Evolutionary conservation across 2,797 vertebrate genomes (phyloP).

Genomic region (Enteromius anoplus): DNA sequence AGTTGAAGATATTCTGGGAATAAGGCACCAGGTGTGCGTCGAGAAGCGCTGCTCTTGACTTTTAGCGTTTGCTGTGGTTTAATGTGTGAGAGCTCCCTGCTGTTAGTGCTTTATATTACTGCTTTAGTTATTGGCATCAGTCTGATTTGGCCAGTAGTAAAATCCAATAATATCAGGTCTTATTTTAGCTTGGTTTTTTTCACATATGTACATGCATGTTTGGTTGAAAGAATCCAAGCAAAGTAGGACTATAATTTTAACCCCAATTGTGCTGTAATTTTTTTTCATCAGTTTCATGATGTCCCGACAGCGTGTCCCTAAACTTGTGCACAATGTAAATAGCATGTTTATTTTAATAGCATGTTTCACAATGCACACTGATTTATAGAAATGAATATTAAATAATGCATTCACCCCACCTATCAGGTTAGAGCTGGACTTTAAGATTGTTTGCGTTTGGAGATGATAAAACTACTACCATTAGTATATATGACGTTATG

Average conservation of each 20-base stretch:
- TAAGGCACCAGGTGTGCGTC: not conserved
- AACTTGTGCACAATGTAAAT: no score
- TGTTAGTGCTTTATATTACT: not conserved
- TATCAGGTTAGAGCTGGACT: not conserved
- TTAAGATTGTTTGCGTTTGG: not conserved
- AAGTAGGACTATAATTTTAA: not conserved
- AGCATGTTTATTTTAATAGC: not conserved
- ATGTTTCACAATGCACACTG: not conserved
- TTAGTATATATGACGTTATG: no score
- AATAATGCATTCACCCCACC: not conserved
- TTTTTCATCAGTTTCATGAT: not conserved
- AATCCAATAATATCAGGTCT: not conserved
- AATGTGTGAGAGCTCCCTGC: not conserved
- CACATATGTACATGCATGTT: not conserved
- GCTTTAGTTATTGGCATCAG: not conserved
- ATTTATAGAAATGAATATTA: not conserved
- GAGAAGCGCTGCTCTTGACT: not conserved
- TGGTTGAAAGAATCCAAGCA: not conserved
- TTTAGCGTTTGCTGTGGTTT: not conserved
- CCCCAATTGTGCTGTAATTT: not conserved
- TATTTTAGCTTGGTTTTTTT: not conserved
- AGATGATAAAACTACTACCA: not conserved
- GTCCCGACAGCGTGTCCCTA: no score
- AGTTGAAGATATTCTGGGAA: conserved; percentile 29
- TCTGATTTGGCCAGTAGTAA: not conserved